Base-by-base conservation (phyloP, 2,888 invertebrate genomes). In the Ennomos fuscantarius region DNA sequence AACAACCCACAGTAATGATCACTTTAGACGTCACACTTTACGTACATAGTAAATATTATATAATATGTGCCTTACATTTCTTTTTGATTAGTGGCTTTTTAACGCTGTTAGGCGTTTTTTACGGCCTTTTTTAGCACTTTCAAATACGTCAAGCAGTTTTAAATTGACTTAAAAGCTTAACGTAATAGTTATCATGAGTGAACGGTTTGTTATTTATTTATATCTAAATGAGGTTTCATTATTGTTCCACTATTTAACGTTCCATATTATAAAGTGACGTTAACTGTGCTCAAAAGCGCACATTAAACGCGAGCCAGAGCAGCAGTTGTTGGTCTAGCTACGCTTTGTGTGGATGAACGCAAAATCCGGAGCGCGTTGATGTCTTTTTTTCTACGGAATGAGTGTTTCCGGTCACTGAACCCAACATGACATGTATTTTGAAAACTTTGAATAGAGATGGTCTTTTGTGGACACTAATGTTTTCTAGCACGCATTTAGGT, bases 401-500 rank as follows among this genome's bases (percentile, higher is more conserved):
- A 63, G 65, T 61, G 46, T 56, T 54, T 63, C 55, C 63, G 67
- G 67, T 65, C 67, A 63, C 62, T 68, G 67, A 68, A 65, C 67
- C 50, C 46, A 54, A 43, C 35, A 44, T 62, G 55, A 60, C 61
- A 56, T 57, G 59, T 60, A 57, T 62, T 62, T 61, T 60, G 48
- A 57, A 55, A 59, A 48, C 46, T 54, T 55, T 56, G 48, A 58
- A 60, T 60, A 65, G 58, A 43, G 49, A 55, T 58, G 50, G 49
- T 59, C 53, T 50, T 62, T 62, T 62, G 52, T 58, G 58, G 57
- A 59, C 55, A 49, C 55, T 55, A 62, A 62, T 53, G 55, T 59
- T 59, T 59, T 59, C 61, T 62, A 55, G 55, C 48, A 53, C 55
- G 55, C 51, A 48, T 52, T 52, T 55, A 49, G 42, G 41, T 45